Conservation (phyloP, 2,888 invertebrate genomes). For the Andrena fulva region DNA sequence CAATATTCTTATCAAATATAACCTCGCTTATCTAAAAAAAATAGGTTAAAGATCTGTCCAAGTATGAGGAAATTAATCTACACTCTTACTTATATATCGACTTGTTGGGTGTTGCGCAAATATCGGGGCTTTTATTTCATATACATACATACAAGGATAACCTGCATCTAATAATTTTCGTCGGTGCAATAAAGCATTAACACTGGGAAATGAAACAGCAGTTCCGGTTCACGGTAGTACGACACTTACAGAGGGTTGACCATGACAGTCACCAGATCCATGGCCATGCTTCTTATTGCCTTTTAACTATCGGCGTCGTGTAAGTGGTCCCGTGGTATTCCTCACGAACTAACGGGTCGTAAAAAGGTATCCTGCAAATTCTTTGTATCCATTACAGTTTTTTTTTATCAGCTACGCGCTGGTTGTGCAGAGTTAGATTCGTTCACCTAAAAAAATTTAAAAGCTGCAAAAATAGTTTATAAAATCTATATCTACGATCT, state of each 20-base stretch:
- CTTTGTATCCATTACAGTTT: neutral
- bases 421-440: neutral
- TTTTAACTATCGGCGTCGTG: slow-evolving; percentile 19
- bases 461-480: too few relatives aligned
- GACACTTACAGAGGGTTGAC: slow-evolving; percentile 41
- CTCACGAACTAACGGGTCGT: neutral
- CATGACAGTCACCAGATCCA: slow-evolving; percentile 69
- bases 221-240: slow-evolving; percentile 14
- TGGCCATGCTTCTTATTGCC: slow-evolving; percentile 55
- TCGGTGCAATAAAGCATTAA: neutral
- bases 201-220: neutral
- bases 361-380: neutral
- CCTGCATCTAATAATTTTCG: neutral
- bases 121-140: neutral
- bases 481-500: too few relatives aligned
- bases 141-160: neutral
- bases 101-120: neutral
- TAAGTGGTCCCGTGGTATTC: slow-evolving; percentile 44
- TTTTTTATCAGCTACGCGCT: neutral
- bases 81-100: neutral
- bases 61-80: neutral
- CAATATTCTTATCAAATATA: neutral
- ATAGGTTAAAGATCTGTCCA: neutral
- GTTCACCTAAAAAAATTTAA: neutral
- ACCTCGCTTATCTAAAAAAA: neutral